These are phyloP conservation scores for Urosaurus nigricauda DNA, from an alignment of 2,797 vertebrate species.

Conservation along the genomic window DNA sequence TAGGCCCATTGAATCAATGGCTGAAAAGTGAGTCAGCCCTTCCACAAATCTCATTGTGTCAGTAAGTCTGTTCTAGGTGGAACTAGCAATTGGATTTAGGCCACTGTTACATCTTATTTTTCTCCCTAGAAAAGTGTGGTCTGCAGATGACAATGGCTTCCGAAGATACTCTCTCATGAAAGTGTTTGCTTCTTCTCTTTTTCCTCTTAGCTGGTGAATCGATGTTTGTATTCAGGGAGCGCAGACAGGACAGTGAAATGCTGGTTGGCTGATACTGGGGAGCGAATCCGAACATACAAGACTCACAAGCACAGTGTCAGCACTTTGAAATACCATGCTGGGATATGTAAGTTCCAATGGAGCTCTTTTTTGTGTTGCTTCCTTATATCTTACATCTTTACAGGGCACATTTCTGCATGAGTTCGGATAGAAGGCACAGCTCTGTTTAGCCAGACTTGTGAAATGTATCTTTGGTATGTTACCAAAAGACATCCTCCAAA, in stretches of 20 bases:
- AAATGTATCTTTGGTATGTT: slow-evolving; percentile 39
- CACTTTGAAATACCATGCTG: slow-evolving; percentile 82
- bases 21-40: too few species aligned
- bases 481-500: slow-evolving; percentile 20
- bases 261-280: slow-evolving; percentile 82
- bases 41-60: too few species aligned
- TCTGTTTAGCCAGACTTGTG: slow-evolving; percentile 43
- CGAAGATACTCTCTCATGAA: fast-evolving
- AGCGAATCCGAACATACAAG: slow-evolving; percentile 79
- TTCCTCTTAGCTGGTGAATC: slow-evolving; percentile 78
- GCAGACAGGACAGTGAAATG: slow-evolving; percentile 83
- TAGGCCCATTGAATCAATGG: too few species aligned
- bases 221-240: slow-evolving; percentile 82
- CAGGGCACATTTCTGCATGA: not conserved
- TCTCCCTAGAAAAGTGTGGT: not conserved
- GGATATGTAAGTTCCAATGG: slow-evolving; percentile 81
- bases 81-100: too few species aligned
- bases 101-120: too few species aligned
- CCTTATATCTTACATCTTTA: not conserved
- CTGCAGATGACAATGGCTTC: not conserved
- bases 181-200: slow-evolving; percentile 5
- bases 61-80: too few species aligned
- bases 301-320: slow-evolving; percentile 84
- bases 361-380: not conserved
- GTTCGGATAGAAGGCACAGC: slow-evolving; percentile 31